Conservation (phyloP, 2,888 invertebrate species). For the Zootermopsis nevadensis region DNA sequence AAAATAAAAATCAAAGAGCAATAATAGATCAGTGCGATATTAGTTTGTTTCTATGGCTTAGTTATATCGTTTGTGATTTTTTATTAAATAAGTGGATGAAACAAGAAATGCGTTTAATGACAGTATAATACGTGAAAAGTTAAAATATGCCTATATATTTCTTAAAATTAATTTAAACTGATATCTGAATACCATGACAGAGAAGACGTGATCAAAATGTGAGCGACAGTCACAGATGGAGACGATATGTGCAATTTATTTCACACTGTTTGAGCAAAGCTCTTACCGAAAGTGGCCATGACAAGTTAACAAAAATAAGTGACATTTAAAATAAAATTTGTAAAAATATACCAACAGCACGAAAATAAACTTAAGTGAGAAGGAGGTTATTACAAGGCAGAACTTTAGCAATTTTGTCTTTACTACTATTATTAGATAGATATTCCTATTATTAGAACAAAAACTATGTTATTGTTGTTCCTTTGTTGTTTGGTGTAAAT, state of each 20-base stretch:
- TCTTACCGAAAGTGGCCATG: neutral
- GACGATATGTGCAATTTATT: neutral
- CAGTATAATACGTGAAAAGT: neutral
- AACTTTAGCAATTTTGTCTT: conserved; percentile 29
- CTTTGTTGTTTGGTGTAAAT: conserved; percentile 54
- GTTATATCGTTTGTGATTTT: neutral
- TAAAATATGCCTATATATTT: neutral
- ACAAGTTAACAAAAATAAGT: neutral
- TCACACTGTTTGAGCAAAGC: conserved; percentile 2
- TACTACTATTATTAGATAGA: conserved; percentile 41
- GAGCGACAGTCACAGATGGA: neutral
- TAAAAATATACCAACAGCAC: neutral
- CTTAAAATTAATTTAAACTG: neutral
- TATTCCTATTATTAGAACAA: conserved; percentile 38
- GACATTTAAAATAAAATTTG: neutral
- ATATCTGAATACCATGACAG: neutral
- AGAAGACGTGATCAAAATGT: neutral
- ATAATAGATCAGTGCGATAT: neutral
- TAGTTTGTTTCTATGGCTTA: neutral
- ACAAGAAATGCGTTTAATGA: neutral
- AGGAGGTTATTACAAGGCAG: conserved; percentile 7
- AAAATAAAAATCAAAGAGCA: neutral
- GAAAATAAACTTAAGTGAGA: conserved; percentile 23
- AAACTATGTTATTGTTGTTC: conserved; percentile 52
- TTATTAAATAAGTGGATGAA: neutral